Evolutionary conservation across 2,888 invertebrate genomes (phyloP), one percentile per base, ranked within the genome.

Genomic region (Microdon myrmicae): DNA sequence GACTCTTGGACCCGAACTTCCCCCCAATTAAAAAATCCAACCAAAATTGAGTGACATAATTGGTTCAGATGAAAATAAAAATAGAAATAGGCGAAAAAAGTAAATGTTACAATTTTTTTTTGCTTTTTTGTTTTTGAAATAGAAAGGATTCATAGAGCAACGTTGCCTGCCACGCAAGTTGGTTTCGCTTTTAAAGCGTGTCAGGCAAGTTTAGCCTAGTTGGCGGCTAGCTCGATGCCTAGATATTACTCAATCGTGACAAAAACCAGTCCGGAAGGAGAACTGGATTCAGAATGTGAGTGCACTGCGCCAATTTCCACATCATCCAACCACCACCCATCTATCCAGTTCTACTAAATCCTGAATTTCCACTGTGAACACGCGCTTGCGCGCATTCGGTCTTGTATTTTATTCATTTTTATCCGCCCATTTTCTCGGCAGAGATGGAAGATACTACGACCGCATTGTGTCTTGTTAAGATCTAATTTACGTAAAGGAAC

Each of bases 401-500:
- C 45, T 41, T 45, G 56, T 41, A 47, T 58, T 56, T 64, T 53
- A 47, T 16, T 58, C 51, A 44, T 47, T 51, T 58, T 58, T 41
- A 56, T 64, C 56, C 64, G 64, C 64, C 64, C 64, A 58, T 64
- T 64, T 64, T 58, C 64, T 64, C 28, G 58, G 64, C 38, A 53
- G 32, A 41, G 64, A 64, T 64, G 58, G 64, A 64, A 58, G 64
- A 64, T 64, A 64, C 51, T 47, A 23, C 10, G 47, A 43, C 51
- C 58, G 58, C 58, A 64, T 64, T 64, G 64, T 64, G 58, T 45
- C 64, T 64, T 64, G 64, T 64, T 64, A 64, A 64, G 64, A 64
- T 64, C 64, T 64, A 64, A 64, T 64, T 64, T 64, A 64, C 64
- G 64, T 64, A 64, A 64, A 58, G 58, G 43, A 58, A n/a, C n/a